Percentiles rank a stretch among this genome's conserved stretches.
Conservation (phyloP, 2,113 vertebrate species). For the Halcyon senegalensis region DNA sequence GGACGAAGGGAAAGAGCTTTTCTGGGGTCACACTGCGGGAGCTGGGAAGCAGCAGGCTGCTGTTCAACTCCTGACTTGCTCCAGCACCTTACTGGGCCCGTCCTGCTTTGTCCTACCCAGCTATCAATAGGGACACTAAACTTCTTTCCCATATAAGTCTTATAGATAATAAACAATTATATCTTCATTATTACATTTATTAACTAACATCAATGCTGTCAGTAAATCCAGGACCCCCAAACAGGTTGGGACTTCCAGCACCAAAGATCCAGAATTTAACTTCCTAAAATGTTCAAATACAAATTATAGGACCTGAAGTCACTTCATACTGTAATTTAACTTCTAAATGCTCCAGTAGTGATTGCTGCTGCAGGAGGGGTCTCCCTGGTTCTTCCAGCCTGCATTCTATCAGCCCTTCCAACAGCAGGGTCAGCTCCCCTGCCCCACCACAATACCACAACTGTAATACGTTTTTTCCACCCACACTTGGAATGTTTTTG, state of each 20-base stretch:
- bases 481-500: background rate
- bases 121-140: background rate
- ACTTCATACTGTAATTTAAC: background rate
- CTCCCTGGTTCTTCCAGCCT: background rate
- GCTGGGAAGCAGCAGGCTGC: background rate
- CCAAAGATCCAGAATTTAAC: background rate
- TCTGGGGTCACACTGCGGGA: background rate
- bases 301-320: background rate
- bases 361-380: background rate
- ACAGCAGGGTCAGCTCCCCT: fast-evolving
- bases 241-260: background rate
- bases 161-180: background rate
- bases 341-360: background rate
- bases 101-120: background rate
- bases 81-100: background rate
- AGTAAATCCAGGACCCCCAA: background rate
- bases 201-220: background rate
- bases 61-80: background rate
- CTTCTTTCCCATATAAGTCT: background rate
- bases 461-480: background rate
- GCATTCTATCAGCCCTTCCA: background rate
- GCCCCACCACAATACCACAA: background rate
- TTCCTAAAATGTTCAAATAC: background rate
- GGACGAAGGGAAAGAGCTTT: background rate
- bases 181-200: background rate